Base-by-base conservation (phyloP, 2,113 vertebrate genomes). In the Mus musculus region DNA sequence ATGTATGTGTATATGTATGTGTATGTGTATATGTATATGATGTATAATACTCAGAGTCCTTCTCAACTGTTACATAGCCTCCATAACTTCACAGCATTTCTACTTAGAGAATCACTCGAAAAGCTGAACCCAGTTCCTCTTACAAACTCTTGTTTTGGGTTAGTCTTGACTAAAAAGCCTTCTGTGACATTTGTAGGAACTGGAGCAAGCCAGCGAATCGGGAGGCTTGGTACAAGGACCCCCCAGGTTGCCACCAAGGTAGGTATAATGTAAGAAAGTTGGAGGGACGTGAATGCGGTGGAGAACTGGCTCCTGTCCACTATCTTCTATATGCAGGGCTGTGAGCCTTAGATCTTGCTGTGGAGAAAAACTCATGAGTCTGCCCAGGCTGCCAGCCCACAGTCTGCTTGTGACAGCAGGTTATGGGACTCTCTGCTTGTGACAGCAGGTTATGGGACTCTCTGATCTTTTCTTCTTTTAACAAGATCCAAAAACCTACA, bases 181-280 rank as follows among this genome's bases (percentile, higher is more conserved):
- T 97, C 89, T 98, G 86, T 91, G 56, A n/a, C 88, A 46, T 36
- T 98, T 98, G 39, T 97, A 99, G 99, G 99, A 98, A 9, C 96
- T 97, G 36, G 95, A 97, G 61, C 94, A 93, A 49, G 78, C 97
- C 12, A 97, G 97, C 95, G 98, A 97, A 73, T 49, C 94, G 86
- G 97, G 97, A 96, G 52, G 95, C 33, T n/a, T 86, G 94, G 96
- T 95, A 13, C 95, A 96, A 91, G 98, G 98, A 92, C 98, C 98
- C 59, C 98, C 98, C 69, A 96, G 98, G 1, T 97, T 99, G 39
- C 99, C 99, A 76, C 98, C 99, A 88, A 99, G 99, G 99, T 99
- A 94, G 98, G 98, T 97, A 72, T 67, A 24, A 2, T 72, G 1
- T 69, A 69, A 28, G 39, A 72, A 78, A 28, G 52, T 54, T 88